These are phyloP conservation scores for Troides aeacus DNA, from an alignment of 2,888 invertebrate species.

Conservation along the genomic window DNA sequence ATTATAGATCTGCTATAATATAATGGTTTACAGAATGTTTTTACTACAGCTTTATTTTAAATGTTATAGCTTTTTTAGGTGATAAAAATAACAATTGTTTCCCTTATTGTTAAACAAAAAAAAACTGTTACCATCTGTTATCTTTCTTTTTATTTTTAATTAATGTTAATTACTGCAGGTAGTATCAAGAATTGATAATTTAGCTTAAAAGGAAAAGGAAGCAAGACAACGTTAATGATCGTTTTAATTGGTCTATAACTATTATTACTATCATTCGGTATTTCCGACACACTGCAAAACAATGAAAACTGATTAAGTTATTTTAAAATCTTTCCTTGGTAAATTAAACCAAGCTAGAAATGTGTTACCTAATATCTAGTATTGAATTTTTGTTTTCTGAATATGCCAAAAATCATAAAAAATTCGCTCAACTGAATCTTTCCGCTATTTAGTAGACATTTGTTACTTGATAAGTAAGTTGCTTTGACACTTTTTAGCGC, in stretches of 20 bases:
- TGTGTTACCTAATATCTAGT: background rate
- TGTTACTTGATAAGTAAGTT: no score
- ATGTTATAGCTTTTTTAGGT: background rate
- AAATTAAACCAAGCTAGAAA: background rate
- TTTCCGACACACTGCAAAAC: constrained; percentile 1
- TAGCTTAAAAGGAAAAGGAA: background rate
- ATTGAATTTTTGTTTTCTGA: background rate
- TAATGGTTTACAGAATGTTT: no score
- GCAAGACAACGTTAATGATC: constrained; percentile 1
- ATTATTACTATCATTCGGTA: background rate
- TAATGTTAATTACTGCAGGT: background rate
- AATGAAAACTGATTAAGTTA: background rate
- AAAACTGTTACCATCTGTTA: background rate
- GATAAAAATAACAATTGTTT: background rate
- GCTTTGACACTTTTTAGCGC: no score
- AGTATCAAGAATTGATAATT: background rate
- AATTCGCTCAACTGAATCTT: no score
- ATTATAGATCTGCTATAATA: no score
- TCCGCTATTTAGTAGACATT: no score
- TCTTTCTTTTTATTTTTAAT: background rate
- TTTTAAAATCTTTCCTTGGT: background rate
- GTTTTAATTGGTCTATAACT: background rate
- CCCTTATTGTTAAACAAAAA: background rate
- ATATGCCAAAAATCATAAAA: no score
- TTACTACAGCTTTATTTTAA: no score